Base-by-base conservation (phyloP, 1,140 invertebrate species). In the Hylaeus volcanicus region DNA sequence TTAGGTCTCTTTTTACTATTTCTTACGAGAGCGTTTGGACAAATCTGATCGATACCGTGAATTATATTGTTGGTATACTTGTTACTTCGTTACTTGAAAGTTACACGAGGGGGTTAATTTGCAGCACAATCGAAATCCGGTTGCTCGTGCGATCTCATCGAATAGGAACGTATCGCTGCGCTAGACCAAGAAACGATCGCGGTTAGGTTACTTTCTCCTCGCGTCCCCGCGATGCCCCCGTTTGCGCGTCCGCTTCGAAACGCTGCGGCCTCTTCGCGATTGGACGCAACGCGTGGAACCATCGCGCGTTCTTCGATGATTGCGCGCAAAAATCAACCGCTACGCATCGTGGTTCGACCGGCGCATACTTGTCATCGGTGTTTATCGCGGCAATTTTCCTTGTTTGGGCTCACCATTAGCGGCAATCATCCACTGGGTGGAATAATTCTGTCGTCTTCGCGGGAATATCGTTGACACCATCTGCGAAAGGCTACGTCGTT, bases 141-240 rank as follows among this genome's bases (percentile, higher is more conserved):
- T 72, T 63, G 48, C 58, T 48, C n/a, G 26, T 26, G 51, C 48
- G 26, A 66, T 74, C 58, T 26, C 51, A n/a, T 14, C 66, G 56
- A 11, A 64, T 41, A 39, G 2, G 26, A 63, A 51, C 43, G 48
- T 45, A 61, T 77, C 75, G 55, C 43, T 61, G 41, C n/a, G 66
- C 5, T 48, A 60, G 14, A 61, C 11, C 66, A 58, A 63, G 37
- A 45, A 60, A 78, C 68, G 66, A 78, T 61, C 58, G 56, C 60
- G 41, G 61, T 65, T 79, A 79, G 41, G 61, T 65, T 79, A 79
- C 77, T 79, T 79, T 79, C 77, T 74, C 60, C 77, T 73, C 77
- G 70, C 70, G 70, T 79, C 70, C 56, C 77, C 70, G 69, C 76
- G n/a, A 26, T 79, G 76, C 63, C 69, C 69, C 41, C 76, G 58